Conservation (phyloP, 2,113 vertebrate genomes). For the Raja brachyura region DNA sequence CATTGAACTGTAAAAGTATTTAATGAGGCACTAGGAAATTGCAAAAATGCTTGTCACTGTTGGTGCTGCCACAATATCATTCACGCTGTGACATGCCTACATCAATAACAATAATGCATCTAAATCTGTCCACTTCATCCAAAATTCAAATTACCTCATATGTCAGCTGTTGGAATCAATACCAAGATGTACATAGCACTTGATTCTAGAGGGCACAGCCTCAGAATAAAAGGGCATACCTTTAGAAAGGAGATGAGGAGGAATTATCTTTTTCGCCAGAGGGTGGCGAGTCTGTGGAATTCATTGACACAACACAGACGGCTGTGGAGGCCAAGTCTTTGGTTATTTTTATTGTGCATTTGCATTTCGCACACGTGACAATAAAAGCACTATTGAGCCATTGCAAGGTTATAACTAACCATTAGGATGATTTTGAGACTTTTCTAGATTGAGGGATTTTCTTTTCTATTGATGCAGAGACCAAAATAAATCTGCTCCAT, state of each 20-base stretch:
- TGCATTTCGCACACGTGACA: no score
- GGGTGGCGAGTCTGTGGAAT: no score
- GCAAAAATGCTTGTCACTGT: not conserved
- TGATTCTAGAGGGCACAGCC: not conserved
- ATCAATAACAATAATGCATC: not conserved
- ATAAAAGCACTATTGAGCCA: not conserved
- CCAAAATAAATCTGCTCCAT: not conserved
- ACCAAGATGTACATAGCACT: not conserved
- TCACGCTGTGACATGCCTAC: not conserved
- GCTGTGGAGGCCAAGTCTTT: no score
- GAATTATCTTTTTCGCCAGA: no score
- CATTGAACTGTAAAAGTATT: not conserved
- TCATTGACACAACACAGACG: no score
- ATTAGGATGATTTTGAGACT: not conserved
- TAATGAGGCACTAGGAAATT: not conserved
- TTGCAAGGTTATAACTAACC: not conserved
- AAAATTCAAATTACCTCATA: not conserved
- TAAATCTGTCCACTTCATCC: not conserved
- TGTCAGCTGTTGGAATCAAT: not conserved
- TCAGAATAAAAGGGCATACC: no score
- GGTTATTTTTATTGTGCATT: no score
- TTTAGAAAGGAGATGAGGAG: no score
- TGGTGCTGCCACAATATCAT: not conserved
- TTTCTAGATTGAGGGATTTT: not conserved
- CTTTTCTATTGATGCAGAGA: not conserved